Evolutionary conservation across 2,797 vertebrate species (phyloP).

Genomic region (Sardinella longiceps): DNA sequence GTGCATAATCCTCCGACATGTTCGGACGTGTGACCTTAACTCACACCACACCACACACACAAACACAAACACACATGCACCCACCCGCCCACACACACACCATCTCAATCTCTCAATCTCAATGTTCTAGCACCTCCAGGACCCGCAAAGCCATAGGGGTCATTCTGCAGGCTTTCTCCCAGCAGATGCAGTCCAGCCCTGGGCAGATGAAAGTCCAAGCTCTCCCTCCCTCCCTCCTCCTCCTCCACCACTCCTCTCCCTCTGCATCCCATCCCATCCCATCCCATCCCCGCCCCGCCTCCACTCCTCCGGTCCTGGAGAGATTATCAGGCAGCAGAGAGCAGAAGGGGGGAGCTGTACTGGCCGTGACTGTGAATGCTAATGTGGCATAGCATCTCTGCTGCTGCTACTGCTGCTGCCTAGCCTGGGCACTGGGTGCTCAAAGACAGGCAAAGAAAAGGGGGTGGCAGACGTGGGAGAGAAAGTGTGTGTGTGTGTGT

Average conservation of each 20-base stretch:
- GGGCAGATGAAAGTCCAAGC: neutral
- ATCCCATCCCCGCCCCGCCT: neutral
- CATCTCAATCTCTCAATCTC: neutral
- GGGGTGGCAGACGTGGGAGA: neutral
- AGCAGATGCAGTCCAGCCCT: neutral
- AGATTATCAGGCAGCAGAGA: slow-evolving; percentile 5
- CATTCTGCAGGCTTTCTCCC: neutral
- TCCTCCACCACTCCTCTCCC: no score
- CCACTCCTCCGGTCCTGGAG: neutral
- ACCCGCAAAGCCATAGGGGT: neutral
- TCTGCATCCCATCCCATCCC: no score
- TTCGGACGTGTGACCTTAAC: neutral
- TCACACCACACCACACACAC: neutral
- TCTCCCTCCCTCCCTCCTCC: no score
- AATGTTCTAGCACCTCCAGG: neutral
- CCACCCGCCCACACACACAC: slow-evolving; percentile 3
- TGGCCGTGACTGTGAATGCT: slow-evolving; percentile 7
- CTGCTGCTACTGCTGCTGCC: no score
- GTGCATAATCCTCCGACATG: neutral
- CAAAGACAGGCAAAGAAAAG: neutral
- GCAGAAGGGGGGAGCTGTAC: neutral
- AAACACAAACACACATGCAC: no score
- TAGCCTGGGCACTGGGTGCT: neutral
- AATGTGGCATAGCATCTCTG: slow-evolving; percentile 1
- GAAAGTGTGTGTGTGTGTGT: neutral